Evolutionary conservation across 2,888 invertebrate species (phyloP).

Genomic region (Amblyteles armatorius): DNA sequence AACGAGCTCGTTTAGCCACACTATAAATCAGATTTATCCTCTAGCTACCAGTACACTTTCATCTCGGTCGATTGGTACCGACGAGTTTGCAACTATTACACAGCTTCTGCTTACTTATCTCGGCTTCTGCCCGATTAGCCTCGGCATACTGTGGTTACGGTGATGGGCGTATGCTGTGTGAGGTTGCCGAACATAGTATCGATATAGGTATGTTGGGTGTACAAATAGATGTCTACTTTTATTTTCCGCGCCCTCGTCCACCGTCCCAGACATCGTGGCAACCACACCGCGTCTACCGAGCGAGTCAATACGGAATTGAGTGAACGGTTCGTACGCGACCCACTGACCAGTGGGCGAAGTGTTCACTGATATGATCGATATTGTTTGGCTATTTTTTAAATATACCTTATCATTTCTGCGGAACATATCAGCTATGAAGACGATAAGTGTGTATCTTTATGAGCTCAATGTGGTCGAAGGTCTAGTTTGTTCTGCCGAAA

Average conservation of each 20-base stretch:
- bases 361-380: not conserved
- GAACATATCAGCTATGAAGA: not conserved
- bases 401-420: not conserved
- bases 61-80: slow-evolving; percentile 19
- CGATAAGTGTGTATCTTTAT: not conserved
- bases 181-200: slow-evolving; percentile 1
- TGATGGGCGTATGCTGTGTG: slow-evolving; percentile 8
- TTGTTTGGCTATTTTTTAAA: not conserved
- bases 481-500: not conserved
- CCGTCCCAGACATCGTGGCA: slow-evolving; percentile 20
- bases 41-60: slow-evolving; percentile 19
- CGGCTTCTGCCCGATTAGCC: slow-evolving; percentile 13
- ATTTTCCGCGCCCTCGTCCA: slow-evolving; percentile 6
- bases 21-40: slow-evolving; percentile 42
- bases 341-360: not conserved
- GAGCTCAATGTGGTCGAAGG: not conserved
- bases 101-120: slow-evolving; percentile 30
- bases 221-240: not conserved
- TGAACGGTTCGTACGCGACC: not conserved
- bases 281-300: not conserved
- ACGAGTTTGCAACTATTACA: slow-evolving; percentile 30
- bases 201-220: not conserved
- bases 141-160: not conserved
- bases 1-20: not conserved
- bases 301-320: not conserved